A percentile compares a stretch with the other conserved stretches of the same genome.
phyloP scores from a whole-genome alignment of 2,113 vertebrate species.

The Lonchura striata region DNA sequence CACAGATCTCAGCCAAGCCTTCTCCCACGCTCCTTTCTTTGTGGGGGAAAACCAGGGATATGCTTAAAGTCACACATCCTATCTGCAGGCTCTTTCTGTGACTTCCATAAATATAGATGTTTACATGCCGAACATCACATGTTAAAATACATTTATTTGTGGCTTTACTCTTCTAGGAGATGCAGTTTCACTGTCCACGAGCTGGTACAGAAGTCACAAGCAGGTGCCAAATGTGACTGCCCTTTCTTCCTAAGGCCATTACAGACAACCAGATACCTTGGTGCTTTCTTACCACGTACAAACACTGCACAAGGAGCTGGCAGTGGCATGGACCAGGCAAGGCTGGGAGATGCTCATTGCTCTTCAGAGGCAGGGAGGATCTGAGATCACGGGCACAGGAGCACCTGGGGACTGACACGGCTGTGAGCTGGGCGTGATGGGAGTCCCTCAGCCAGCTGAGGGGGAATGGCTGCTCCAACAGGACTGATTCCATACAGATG shows the following conservation, averaged over 20 bases:
- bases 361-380: background rate
- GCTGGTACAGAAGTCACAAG: background rate
- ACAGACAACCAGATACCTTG: background rate
- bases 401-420: background rate
- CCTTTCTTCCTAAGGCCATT: background rate
- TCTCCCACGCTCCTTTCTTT: background rate
- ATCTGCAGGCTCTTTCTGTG: background rate
- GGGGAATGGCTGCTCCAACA: background rate
- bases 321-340: background rate
- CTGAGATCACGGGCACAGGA: background rate
- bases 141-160: background rate
- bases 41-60: background rate
- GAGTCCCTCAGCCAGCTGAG: background rate
- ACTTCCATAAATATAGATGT: background rate
- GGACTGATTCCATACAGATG: background rate
- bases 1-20: background rate
- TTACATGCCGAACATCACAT: background rate
- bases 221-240: background rate
- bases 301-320: background rate
- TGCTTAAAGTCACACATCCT: fast-evolving
- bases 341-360: background rate
- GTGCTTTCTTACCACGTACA: background rate
- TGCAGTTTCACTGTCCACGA: background rate
- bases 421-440: background rate
- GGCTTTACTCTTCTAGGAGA: background rate